Conservation (phyloP, 2,888 invertebrate genomes). For the Diploptera punctata region DNA sequence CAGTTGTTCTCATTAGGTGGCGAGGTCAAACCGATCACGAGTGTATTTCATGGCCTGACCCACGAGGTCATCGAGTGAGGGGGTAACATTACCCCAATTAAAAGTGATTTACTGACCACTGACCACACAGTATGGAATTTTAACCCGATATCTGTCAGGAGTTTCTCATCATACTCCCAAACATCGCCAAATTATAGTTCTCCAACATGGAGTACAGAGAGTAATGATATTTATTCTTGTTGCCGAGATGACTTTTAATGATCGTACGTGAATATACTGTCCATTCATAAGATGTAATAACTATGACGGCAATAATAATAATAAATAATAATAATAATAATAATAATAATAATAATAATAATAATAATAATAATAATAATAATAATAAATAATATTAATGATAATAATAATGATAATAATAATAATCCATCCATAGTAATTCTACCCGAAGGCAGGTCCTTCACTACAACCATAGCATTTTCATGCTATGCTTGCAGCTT, state of each 20-base stretch:
- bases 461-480: too few species aligned
- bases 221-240: too few species aligned
- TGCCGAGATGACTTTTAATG: background rate
- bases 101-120: conserved; percentile 3
- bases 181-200: too few species aligned
- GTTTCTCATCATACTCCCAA: too few species aligned
- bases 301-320: background rate
- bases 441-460: too few species aligned
- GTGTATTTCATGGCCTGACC: background rate
- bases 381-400: too few species aligned
- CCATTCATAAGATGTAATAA: background rate
- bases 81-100: conserved; percentile 13
- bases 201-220: too few species aligned
- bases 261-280: background rate
- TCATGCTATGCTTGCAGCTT: too few species aligned
- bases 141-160: too few species aligned
- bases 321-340: background rate
- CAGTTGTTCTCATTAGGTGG: background rate
- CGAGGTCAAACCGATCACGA: background rate
- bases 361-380: background rate
- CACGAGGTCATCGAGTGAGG: background rate
- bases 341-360: background rate
- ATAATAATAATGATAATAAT: too few species aligned
- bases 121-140: background rate
- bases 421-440: too few species aligned